Evolutionary conservation across 2,113 vertebrate genomes (phyloP).

Genomic region (Hippoglossus stenolepis): DNA sequence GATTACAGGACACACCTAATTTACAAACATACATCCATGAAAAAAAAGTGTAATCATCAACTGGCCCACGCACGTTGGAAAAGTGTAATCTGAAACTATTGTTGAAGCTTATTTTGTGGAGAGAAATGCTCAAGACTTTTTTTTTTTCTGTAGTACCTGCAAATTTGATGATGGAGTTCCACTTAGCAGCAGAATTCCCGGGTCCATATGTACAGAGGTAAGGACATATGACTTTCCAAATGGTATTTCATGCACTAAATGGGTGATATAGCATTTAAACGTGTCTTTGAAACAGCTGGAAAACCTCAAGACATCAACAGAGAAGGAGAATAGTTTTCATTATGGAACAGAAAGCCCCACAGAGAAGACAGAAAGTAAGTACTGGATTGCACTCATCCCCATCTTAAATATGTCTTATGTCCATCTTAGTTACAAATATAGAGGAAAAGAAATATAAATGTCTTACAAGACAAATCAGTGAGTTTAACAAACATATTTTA

Average conservation of each 20-base stretch:
- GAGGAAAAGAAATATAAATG: too few species aligned
- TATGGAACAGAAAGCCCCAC: slow-evolving; percentile 60
- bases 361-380: slow-evolving; percentile 65
- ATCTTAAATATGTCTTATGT: neutral
- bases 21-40: too few species aligned
- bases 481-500: too few species aligned
- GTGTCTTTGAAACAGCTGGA: slow-evolving; percentile 67
- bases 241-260: neutral
- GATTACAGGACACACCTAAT: neutral
- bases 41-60: too few species aligned
- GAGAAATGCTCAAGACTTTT: neutral
- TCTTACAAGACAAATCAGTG: too few species aligned
- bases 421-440: too few species aligned
- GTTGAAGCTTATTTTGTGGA: neutral
- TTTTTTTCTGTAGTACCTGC: slow-evolving; percentile 63
- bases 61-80: too few species aligned
- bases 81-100: too few species aligned
- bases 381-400: neutral
- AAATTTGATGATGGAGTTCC: slow-evolving; percentile 61
- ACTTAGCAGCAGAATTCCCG: slow-evolving; percentile 60
- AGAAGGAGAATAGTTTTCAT: slow-evolving; percentile 49
- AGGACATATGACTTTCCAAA: neutral
- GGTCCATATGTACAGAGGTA: slow-evolving; percentile 79
- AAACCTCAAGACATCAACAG: slow-evolving; percentile 55
- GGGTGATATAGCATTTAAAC: neutral